Evolutionary conservation across 1,140 invertebrate genomes (phyloP).

Genomic region (Cyclina sinensis): DNA sequence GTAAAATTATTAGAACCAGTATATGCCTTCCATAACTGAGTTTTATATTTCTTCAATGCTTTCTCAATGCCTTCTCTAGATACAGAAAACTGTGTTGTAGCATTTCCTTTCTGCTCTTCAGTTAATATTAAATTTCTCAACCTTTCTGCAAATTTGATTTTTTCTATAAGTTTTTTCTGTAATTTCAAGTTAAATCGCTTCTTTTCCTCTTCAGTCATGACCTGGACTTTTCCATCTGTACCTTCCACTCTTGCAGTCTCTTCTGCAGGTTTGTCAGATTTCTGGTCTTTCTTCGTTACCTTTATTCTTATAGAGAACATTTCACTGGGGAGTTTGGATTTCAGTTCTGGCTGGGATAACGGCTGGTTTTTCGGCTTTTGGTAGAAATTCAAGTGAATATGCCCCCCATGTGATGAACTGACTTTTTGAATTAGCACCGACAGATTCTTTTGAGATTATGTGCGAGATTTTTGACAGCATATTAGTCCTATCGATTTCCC

Average conservation of each 20-base stretch:
- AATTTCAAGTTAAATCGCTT: constrained; percentile 38
- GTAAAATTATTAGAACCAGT: constrained; percentile 50
- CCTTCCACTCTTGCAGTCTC: constrained; percentile 9
- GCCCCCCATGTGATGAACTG: constrained; percentile 66
- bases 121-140: constrained; percentile 50
- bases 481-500: constrained; percentile 77
- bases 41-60: constrained; percentile 63
- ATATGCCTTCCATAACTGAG: constrained; percentile 65
- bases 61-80: constrained; percentile 63
- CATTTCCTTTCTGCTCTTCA: constrained; percentile 51
- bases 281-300: constrained; percentile 62
- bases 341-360: constrained; percentile 80
- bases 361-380: constrained; percentile 79
- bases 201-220: constrained; percentile 46
- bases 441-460: constrained; percentile 46
- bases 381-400: constrained; percentile 79
- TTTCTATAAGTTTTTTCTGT: constrained; percentile 64
- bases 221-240: constrained; percentile 39
- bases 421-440: not conserved
- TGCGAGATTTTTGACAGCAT: constrained; percentile 79
- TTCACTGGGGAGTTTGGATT: constrained; percentile 76
- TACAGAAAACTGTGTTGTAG: constrained; percentile 46
- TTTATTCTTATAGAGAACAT: constrained; percentile 81
- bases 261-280: not conserved
- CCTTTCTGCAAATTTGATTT: constrained; percentile 65